These are phyloP conservation scores for Sphenopsis melanotis DNA, from an alignment of 2,797 vertebrate species.

Conservation along the genomic window DNA sequence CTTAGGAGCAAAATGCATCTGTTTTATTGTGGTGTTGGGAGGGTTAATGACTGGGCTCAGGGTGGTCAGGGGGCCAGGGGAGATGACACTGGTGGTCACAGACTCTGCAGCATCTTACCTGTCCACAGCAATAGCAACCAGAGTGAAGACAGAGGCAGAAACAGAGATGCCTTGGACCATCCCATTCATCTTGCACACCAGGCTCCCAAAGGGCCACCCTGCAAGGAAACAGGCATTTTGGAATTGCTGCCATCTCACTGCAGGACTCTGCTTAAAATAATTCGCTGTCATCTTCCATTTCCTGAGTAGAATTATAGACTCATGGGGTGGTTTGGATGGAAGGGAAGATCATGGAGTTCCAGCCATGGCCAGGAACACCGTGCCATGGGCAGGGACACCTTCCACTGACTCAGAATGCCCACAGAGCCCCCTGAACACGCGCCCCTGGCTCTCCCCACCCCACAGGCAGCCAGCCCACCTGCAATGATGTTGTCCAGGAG, in stretches of 20 bases:
- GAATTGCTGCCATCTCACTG: not conserved
- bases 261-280: not conserved
- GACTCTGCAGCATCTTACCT: conserved; percentile 75
- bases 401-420: not conserved
- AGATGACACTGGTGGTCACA: not conserved
- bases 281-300: not conserved
- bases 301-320: not conserved
- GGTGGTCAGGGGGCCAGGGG: too few relatives aligned
- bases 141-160: conserved; percentile 90
- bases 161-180: conserved; percentile 92
- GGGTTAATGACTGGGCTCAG: not conserved
- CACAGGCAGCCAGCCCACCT: conserved; percentile 66
- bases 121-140: conserved; percentile 90
- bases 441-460: accelerated
- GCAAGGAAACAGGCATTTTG: not conserved
- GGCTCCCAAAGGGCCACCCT: conserved; percentile 94
- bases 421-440: accelerated
- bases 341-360: not conserved
- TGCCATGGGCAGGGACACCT: not conserved
- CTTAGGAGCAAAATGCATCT: not conserved
- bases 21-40: not conserved
- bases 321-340: not conserved
- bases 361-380: not conserved
- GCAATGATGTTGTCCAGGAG: conserved; percentile 92
- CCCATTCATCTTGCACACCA: conserved; percentile 89